phyloP scores from a whole-genome alignment of 2,888 invertebrate species.

The Dicroscelio sp. region DNA sequence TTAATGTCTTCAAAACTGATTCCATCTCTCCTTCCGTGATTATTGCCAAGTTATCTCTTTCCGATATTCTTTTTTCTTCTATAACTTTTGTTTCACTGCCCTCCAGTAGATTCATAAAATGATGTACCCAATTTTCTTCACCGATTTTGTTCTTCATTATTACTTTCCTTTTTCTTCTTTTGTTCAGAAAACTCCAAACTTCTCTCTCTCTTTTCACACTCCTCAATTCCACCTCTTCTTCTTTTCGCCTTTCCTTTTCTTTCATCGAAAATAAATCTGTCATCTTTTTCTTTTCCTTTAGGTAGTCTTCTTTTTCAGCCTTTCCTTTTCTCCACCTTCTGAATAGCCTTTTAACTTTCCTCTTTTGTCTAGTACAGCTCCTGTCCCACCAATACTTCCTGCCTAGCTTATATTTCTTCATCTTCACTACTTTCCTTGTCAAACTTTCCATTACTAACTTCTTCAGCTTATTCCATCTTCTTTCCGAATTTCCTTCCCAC shows the following conservation, averaged over 20 bases:
- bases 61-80: too few relatives aligned
- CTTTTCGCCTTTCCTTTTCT: neutral
- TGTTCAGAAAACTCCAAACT: neutral
- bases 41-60: neutral
- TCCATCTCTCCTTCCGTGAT: neutral
- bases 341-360: neutral
- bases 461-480: neutral
- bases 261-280: neutral
- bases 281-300: neutral
- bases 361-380: neutral
- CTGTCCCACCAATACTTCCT: neutral
- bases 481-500: neutral
- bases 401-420: neutral
- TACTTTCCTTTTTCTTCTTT: neutral
- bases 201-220: neutral
- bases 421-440: neutral
- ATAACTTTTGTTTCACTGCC: too few relatives aligned
- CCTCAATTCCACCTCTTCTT: slow-evolving; percentile 2
- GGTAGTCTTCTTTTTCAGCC: neutral
- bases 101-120: neutral
- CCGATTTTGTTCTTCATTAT: neutral
- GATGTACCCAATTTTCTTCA: neutral
- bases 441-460: neutral
- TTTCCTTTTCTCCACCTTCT: neutral
- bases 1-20: neutral